These are phyloP conservation scores for Listrodromus nycthemerus DNA, from an alignment of 2,888 invertebrate species.

Conservation along the genomic window DNA sequence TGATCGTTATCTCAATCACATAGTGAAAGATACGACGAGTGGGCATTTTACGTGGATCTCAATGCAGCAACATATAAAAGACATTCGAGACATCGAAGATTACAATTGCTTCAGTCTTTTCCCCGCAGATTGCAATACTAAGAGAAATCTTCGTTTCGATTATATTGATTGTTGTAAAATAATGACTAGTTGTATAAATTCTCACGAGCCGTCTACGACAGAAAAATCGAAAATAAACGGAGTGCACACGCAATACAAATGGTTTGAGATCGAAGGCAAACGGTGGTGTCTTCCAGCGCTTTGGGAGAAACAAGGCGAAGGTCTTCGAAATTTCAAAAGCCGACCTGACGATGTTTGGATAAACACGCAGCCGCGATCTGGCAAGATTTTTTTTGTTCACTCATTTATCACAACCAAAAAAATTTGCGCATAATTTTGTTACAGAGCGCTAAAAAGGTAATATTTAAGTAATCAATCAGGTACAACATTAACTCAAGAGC, in stretches of 20 bases:
- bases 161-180: background rate
- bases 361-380: constrained; percentile 90
- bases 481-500: constrained; percentile 88
- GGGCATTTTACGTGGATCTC: background rate
- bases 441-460: background rate
- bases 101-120: too few species aligned
- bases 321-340: constrained; percentile 89
- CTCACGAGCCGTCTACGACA: background rate
- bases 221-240: background rate
- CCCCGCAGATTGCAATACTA: background rate
- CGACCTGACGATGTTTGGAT: constrained; percentile 90
- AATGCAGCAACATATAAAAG: too few species aligned
- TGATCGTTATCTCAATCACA: background rate
- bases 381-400: background rate
- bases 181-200: background rate
- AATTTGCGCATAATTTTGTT: background rate
- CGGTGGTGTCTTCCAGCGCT: constrained; percentile 89
- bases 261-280: constrained; percentile 87
- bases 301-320: constrained; percentile 87
- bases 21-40: background rate
- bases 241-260: background rate
- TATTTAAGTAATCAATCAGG: constrained; percentile 84
- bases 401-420: constrained; percentile 15
- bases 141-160: background rate
- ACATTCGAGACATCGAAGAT: too few species aligned